phyloP scores from a whole-genome alignment of 2,797 vertebrate species.

The Danio kyathit region DNA sequence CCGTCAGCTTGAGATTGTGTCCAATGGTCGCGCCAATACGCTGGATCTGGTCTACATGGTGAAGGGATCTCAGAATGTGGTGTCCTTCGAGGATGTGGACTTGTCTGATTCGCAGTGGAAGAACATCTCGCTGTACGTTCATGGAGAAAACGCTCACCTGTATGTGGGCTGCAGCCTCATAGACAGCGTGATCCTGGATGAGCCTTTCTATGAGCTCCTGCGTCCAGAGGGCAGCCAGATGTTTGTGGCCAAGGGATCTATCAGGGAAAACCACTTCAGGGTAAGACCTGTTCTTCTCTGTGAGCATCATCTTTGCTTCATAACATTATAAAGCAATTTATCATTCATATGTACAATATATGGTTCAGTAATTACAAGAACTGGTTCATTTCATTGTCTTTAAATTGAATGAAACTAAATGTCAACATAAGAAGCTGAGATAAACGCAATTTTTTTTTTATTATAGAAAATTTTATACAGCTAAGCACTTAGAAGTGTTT shows the following conservation, averaged over 20 bases:
- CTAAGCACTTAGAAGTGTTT: no score
- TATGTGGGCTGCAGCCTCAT: slow-evolving; percentile 92
- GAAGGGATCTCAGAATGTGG: slow-evolving; percentile 85
- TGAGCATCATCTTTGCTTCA: background rate
- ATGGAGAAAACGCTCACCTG: slow-evolving; percentile 90
- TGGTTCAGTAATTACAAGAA: no score
- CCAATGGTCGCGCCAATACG: slow-evolving; percentile 92
- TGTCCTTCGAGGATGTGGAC: slow-evolving; percentile 95
- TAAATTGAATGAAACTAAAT: no score
- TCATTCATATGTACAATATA: no score
- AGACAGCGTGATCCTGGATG: slow-evolving; percentile 92
- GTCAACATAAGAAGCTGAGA: no score
- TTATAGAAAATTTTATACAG: no score
- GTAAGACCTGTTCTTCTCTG: slow-evolving; percentile 75
- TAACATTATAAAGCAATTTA: background rate
- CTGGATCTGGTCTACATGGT: slow-evolving; percentile 93
- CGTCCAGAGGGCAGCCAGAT: slow-evolving; percentile 84
- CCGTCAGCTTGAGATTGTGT: slow-evolving; percentile 93
- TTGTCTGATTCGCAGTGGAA: slow-evolving; percentile 95
- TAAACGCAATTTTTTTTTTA: no score
- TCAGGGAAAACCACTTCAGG: slow-evolving; percentile 93
- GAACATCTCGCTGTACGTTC: slow-evolving; percentile 92
- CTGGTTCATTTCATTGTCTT: no score
- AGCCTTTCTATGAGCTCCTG: slow-evolving; percentile 93
- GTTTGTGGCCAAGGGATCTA: slow-evolving; percentile 90